Evolutionary conservation across 1,140 invertebrate genomes (phyloP).

Genomic region (Hylaeus volcanicus): DNA sequence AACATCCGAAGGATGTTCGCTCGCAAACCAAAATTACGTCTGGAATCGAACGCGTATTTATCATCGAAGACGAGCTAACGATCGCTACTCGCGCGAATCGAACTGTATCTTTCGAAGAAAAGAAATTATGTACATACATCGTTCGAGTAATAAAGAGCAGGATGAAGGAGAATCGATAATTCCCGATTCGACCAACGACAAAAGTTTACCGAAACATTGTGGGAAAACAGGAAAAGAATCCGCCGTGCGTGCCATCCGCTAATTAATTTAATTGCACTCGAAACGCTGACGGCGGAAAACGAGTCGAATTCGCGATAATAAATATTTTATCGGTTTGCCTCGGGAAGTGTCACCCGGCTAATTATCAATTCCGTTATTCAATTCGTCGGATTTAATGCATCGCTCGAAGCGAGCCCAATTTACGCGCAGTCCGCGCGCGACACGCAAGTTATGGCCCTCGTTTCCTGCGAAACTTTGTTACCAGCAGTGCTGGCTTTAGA

Average conservation of each 20-base stretch:
- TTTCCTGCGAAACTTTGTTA: background rate
- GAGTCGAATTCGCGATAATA: slow-evolving; percentile 26
- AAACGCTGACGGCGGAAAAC: background rate
- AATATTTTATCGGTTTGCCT: slow-evolving; percentile 26
- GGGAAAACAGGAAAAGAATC: slow-evolving; percentile 14
- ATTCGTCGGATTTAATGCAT: background rate
- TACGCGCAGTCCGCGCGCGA: background rate
- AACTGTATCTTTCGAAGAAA: too few species aligned
- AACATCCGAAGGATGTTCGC: background rate
- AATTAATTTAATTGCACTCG: slow-evolving; percentile 41
- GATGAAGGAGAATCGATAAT: background rate
- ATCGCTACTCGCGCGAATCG: background rate
- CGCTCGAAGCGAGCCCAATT: background rate
- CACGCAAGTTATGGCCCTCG: background rate
- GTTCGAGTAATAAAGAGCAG: too few species aligned
- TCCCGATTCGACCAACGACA: background rate
- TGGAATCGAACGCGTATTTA: background rate
- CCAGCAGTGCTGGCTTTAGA: too few species aligned
- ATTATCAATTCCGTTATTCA: slow-evolving; percentile 27
- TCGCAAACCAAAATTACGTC: background rate
- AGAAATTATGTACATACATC: too few species aligned
- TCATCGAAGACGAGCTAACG: background rate
- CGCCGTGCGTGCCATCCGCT: background rate
- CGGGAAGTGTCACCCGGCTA: slow-evolving; percentile 15
- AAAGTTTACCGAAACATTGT: too few species aligned